Percentiles rank a stretch among this genome's conserved stretches.
These are phyloP conservation scores for Chromis chromis DNA, from an alignment of 2,797 vertebrate genomes.

Conservation along the genomic window DNA sequence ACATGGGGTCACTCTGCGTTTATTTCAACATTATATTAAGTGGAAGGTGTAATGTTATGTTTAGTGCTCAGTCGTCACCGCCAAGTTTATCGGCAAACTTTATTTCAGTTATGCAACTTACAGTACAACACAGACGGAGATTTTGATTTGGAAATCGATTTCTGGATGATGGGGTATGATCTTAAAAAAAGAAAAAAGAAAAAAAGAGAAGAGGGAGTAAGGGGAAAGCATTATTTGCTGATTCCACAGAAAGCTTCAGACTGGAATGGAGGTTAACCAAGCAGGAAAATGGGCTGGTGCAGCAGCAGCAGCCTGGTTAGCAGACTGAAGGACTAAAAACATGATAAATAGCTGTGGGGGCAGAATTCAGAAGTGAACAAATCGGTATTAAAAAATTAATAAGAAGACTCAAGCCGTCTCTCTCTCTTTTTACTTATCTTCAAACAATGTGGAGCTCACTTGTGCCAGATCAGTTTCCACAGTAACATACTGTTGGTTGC, in stretches of 20 bases:
- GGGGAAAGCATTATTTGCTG: constrained; percentile 44
- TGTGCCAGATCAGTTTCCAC: constrained; percentile 5
- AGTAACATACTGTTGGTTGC: neutral
- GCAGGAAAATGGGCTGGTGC: constrained; percentile 46
- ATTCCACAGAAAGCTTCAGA: constrained; percentile 43
- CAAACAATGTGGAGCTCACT: neutral
- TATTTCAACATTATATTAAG: neutral
- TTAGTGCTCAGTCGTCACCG: neutral
- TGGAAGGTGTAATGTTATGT: neutral
- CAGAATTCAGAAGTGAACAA: constrained; percentile 21
- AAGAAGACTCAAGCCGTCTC: neutral
- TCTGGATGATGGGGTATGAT: neutral
- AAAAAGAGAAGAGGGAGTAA: too few relatives aligned
- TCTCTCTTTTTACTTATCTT: constrained; percentile 6
- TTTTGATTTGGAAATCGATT: neutral
- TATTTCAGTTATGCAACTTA: neutral
- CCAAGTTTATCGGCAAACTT: neutral
- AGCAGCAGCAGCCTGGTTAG: constrained; percentile 27
- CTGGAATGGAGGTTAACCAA: constrained; percentile 58
- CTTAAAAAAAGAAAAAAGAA: constrained; percentile 10
- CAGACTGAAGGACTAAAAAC: constrained; percentile 34
- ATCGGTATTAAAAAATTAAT: constrained; percentile 17
- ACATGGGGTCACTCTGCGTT: neutral
- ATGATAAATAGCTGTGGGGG: constrained; percentile 43
- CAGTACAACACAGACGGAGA: neutral